phyloP scores from a whole-genome alignment of 2,113 vertebrate genomes.

The Phocoena phocoena region DNA sequence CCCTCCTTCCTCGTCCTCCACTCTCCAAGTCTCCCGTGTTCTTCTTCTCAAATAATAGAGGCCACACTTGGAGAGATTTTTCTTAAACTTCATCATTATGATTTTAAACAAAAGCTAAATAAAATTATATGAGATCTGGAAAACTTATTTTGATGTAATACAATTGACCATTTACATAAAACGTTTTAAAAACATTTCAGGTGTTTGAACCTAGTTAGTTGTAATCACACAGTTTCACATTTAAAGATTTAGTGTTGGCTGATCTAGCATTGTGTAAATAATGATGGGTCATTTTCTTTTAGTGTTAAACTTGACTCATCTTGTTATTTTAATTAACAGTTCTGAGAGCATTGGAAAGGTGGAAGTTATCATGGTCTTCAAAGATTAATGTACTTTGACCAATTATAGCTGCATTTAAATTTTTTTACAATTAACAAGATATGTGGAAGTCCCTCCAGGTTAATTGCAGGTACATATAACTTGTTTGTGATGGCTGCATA shows the following conservation, averaged over 20 bases:
- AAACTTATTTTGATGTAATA: neutral
- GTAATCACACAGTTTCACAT: neutral
- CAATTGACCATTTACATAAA: neutral
- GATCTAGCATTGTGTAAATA: neutral
- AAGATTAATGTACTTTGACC: neutral
- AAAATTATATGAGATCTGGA: neutral
- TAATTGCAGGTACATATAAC: neutral
- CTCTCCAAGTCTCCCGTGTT: neutral
- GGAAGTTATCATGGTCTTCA: neutral
- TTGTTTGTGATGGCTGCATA: neutral
- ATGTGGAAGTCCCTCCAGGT: neutral
- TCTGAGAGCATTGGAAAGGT: neutral
- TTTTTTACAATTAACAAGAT: neutral
- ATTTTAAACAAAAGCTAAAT: neutral
- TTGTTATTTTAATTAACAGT: conserved; percentile 4
- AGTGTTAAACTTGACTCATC: neutral
- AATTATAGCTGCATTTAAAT: neutral
- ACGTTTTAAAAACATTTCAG: neutral
- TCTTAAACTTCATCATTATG: neutral
- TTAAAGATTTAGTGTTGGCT: neutral
- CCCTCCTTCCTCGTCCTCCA: neutral
- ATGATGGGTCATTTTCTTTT: neutral
- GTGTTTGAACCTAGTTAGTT: neutral
- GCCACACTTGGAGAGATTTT: neutral
- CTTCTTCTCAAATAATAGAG: neutral